phyloP scores from a whole-genome alignment of 2,113 vertebrate species.

The Calyptomena viridis region DNA sequence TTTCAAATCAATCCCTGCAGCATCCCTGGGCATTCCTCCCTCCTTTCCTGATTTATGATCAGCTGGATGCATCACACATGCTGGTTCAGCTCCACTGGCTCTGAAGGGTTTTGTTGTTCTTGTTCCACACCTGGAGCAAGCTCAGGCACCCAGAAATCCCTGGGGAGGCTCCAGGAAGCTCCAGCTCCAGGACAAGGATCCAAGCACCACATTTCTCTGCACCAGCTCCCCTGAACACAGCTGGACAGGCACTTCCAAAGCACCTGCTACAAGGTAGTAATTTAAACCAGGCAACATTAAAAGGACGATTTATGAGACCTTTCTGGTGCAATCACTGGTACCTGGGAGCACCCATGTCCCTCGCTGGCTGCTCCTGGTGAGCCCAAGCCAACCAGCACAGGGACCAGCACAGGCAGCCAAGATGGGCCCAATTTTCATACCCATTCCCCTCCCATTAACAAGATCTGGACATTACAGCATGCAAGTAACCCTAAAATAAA shows the following conservation, averaged over 20 bases:
- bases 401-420: not conserved
- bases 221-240: not conserved
- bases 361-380: not conserved
- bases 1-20: not conserved
- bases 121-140: not conserved
- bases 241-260: not conserved
- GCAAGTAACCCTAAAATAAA: not conserved
- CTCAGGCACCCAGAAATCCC: not conserved
- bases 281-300: not conserved
- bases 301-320: too few relatives aligned
- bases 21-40: not conserved
- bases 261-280: rapidly evolving
- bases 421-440: rapidly evolving
- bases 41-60: not conserved
- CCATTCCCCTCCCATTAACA: not conserved
- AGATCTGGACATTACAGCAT: not conserved
- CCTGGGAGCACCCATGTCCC: rapidly evolving
- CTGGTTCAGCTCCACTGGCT: not conserved
- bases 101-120: not conserved
- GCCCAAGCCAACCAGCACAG: not conserved
- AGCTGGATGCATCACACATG: rapidly evolving
- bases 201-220: rapidly evolving
- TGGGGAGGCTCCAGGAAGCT: not conserved
- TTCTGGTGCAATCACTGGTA: not conserved
- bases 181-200: not conserved